These are phyloP conservation scores for Graptemys geographica DNA, from an alignment of 2,797 vertebrate species.

Conservation along the genomic window DNA sequence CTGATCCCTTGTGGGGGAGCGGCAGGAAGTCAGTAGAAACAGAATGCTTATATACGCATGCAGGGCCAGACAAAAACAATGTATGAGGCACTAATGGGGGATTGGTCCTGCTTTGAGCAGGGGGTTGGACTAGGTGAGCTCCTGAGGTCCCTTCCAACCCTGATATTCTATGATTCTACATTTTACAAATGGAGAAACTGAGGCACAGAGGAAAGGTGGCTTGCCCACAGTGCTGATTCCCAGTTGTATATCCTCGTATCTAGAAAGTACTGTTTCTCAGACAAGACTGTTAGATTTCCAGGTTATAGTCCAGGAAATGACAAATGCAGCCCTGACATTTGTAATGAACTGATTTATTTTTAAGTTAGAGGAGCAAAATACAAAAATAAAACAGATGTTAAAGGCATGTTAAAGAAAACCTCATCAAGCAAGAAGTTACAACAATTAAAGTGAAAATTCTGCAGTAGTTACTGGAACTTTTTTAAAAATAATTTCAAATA, in stretches of 20 bases:
- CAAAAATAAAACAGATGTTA: not conserved
- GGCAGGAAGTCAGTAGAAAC: not conserved
- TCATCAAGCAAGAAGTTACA: not conserved
- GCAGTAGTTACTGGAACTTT: not conserved
- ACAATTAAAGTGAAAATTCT: not conserved
- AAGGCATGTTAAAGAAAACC: not conserved
- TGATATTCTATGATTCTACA: not conserved
- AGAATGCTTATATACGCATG: not conserved
- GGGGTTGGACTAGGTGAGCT: no score
- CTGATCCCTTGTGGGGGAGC: not conserved
- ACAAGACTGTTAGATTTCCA: not conserved
- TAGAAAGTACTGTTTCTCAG: not conserved
- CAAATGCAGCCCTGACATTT: not conserved
- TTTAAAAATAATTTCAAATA: not conserved
- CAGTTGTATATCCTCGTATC: not conserved
- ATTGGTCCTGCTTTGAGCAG: no score
- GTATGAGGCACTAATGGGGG: not conserved
- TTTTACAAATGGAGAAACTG: not conserved
- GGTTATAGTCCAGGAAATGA: not conserved
- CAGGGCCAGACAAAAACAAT: not conserved
- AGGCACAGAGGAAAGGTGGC: not conserved
- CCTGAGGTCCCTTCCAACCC: no score
- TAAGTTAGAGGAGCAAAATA: not conserved
- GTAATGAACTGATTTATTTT: not conserved
- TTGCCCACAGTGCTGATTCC: not conserved